Evolutionary conservation across 2,113 vertebrate species (phyloP), one percentile per base, ranked within the genome.

Genomic region (Rutilus rutilus): DNA sequence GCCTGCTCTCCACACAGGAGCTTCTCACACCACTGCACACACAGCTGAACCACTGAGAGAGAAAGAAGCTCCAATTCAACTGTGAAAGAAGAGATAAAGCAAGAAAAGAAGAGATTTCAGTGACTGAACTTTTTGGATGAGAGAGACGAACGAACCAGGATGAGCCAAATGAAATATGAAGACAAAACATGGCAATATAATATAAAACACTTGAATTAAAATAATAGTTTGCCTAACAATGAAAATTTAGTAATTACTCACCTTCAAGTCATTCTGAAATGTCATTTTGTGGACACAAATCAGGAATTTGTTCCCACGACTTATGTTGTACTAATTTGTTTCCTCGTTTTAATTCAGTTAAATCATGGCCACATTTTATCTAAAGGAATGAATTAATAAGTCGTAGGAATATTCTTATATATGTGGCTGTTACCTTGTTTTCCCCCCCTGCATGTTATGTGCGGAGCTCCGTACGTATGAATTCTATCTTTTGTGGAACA

Each of bases 21-120:
- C 78, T 81, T 65, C 78, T 81, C 78, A 81, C 78, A 81, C 78
- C 78, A 64, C 78, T 81, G 64, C 80, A 69, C 80, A 67, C 80
- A 82, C 80, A 82, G 80, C 64, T 82, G 80, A 82, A 50, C 27
- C 19, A 82, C 10, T 8, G 42, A 52, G 36, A 50, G 79, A 36
- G 19, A 33, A 21, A 67, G 62, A 82, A 52, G 59, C 78, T 81
- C n/a, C 23, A 81, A 81, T 81, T 81, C 14, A 19, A 23, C 42
- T 33, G 62, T 52, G 62, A 82, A 52, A 54, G 25, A 11, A 33
- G 25, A 82, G 78, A 81, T 79, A 64, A 80, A 23, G 60, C 36
- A n/a, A 64, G 39, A 64, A 10, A 17, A 65, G 25, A 50, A 42
- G 73, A 50, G 47, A 54, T 77, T 52, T 77, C 47, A 77, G 54